phyloP scores from a whole-genome alignment of 2,888 invertebrate species.

The Hydrotaea cyrtoneurina region DNA sequence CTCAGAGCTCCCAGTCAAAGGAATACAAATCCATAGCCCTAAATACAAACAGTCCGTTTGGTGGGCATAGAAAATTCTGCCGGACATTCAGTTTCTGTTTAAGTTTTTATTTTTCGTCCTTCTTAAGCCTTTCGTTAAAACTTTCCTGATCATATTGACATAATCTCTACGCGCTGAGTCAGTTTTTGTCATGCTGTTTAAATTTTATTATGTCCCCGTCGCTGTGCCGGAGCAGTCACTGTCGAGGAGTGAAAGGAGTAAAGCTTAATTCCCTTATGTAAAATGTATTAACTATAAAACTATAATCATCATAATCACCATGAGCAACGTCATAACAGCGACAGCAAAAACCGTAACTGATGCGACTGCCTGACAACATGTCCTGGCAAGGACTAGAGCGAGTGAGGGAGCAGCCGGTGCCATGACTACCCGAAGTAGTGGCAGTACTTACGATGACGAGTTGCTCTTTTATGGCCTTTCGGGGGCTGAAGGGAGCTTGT shows the following conservation, averaged over 20 bases:
- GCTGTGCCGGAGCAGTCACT: not conserved
- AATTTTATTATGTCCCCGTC: not conserved
- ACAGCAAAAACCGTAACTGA: not conserved
- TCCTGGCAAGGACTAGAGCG: not conserved
- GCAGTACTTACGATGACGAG: not conserved
- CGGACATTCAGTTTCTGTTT: no score
- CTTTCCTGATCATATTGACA: no score
- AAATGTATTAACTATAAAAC: constrained; percentile 18
- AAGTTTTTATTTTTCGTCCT: no score
- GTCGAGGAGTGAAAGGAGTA: not conserved
- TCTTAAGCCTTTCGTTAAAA: no score
- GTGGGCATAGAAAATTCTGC: no score
- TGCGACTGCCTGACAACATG: not conserved
- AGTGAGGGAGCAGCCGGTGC: not conserved
- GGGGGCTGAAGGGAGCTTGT: no score
- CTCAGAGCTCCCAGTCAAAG: no score
- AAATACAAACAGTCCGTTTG: no score
- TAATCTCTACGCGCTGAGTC: not conserved
- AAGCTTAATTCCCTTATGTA: constrained; percentile 18
- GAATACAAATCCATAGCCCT: no score
- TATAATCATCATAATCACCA: constrained; percentile 13
- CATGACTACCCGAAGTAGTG: not conserved
- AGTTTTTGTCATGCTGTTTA: not conserved
- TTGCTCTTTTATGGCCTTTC: not conserved
- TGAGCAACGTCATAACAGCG: not conserved